These are phyloP conservation scores for Regulus satrapa DNA, from an alignment of 2,113 vertebrate species.

Conservation along the genomic window DNA sequence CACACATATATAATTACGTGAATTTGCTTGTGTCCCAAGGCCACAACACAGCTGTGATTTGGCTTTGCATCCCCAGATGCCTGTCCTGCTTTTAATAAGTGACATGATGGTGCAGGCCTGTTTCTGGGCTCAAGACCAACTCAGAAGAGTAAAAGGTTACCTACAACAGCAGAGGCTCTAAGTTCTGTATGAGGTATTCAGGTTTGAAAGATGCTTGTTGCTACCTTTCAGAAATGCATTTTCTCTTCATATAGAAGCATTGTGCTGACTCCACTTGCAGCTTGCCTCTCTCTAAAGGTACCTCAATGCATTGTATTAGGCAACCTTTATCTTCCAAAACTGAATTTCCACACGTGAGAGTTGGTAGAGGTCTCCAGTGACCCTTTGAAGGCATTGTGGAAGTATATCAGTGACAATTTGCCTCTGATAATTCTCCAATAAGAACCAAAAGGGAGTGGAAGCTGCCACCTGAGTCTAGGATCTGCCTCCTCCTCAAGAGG, in stretches of 20 bases:
- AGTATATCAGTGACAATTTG: neutral
- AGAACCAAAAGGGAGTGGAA: neutral
- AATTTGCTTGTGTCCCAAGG: neutral
- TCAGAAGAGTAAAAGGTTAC: neutral
- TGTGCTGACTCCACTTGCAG: neutral
- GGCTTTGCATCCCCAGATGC: neutral
- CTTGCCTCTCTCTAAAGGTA: neutral
- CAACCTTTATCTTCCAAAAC: neutral
- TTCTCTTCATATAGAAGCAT: neutral
- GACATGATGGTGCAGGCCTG: neutral
- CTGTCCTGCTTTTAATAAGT: neutral
- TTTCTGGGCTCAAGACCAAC: neutral
- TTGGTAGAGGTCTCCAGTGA: neutral
- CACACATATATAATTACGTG: neutral
- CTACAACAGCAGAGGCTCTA: neutral
- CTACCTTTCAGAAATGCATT: neutral
- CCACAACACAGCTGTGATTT: neutral
- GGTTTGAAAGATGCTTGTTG: neutral
- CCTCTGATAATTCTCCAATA: neutral
- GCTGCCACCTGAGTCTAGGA: neutral
- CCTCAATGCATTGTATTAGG: accelerated
- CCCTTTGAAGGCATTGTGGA: neutral
- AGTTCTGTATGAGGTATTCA: neutral
- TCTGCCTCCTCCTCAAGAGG: neutral
- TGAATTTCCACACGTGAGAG: neutral